A percentile compares a stretch with the other conserved stretches of the same genome.
Conservation (phyloP, 2,113 vertebrate genomes). For the Herpailurus yagouaroundi region DNA sequence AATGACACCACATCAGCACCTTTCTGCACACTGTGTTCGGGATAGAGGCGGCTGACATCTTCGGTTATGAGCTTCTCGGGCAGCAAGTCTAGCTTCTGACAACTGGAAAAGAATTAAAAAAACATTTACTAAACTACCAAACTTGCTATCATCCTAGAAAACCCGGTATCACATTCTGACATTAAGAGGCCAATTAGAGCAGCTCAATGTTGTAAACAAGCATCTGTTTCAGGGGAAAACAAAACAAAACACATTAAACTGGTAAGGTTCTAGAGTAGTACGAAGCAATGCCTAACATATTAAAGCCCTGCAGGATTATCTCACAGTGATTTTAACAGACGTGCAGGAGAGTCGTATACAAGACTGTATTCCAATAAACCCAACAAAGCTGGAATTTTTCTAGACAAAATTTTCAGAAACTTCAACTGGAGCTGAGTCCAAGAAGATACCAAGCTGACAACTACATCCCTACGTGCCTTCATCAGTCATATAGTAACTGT, state of each 20-base stretch:
- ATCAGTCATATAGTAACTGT: neutral
- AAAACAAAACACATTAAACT: neutral
- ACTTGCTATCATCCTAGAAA: neutral
- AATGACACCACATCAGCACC: conserved; percentile 82
- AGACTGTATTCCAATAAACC: neutral
- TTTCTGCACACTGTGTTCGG: conserved; percentile 87
- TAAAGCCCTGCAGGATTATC: neutral
- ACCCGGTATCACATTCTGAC: neutral
- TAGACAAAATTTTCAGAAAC: conserved; percentile 4
- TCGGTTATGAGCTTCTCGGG: conserved; percentile 90
- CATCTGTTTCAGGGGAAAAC: neutral
- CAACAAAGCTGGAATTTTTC: neutral
- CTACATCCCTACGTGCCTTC: neutral
- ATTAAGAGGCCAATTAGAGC: neutral
- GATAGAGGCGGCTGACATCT: conserved; percentile 86
- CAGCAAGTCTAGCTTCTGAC: conserved; percentile 88
- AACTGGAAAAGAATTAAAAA: conserved; percentile 86
- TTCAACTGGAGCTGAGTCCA: neutral
- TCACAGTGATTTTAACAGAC: neutral
- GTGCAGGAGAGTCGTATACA: neutral
- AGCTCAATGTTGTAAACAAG: neutral
- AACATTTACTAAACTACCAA: neutral
- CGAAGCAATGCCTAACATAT: neutral
- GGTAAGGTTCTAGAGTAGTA: neutral
- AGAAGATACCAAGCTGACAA: neutral